phyloP scores from a whole-genome alignment of 2,888 invertebrate genomes.

The Megaustenia siamemsis region DNA sequence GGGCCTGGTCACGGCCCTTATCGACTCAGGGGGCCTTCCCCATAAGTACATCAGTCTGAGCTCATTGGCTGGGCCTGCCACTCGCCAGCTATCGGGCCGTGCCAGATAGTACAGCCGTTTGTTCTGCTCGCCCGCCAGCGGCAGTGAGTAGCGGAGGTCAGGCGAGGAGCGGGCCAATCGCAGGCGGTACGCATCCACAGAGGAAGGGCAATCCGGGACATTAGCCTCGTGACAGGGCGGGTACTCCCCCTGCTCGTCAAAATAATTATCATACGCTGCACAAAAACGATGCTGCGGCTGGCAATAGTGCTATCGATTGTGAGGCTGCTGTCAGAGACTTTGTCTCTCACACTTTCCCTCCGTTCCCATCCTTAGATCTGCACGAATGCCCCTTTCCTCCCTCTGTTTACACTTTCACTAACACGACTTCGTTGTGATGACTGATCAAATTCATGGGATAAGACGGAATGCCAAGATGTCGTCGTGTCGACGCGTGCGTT shows the following conservation, averaged over 20 bases:
- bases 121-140: slow-evolving; percentile 39
- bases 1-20: slow-evolving; percentile 36
- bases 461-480: background rate
- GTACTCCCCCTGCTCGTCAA: slow-evolving; percentile 41
- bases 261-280: slow-evolving; percentile 23
- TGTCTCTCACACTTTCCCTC: background rate
- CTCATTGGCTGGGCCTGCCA: slow-evolving; percentile 45
- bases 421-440: background rate
- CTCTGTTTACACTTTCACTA: background rate
- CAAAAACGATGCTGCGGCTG: slow-evolving; percentile 31
- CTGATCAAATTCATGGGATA: background rate
- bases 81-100: slow-evolving; percentile 24
- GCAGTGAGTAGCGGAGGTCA: slow-evolving; percentile 42
- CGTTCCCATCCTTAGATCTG: background rate
- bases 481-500: background rate
- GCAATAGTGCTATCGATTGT: background rate
- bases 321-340: background rate
- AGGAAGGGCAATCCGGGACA: slow-evolving; percentile 35
- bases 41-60: slow-evolving; percentile 19
- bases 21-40: slow-evolving; percentile 51
- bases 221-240: slow-evolving; percentile 40
- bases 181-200: slow-evolving; percentile 20
- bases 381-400: background rate
- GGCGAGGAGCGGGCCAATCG: slow-evolving; percentile 33
- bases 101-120: slow-evolving; percentile 33